Evolutionary conservation across 1,140 invertebrate genomes (phyloP), one percentile per base, ranked within the genome.

Genomic region (Neodiprion fabricii): DNA sequence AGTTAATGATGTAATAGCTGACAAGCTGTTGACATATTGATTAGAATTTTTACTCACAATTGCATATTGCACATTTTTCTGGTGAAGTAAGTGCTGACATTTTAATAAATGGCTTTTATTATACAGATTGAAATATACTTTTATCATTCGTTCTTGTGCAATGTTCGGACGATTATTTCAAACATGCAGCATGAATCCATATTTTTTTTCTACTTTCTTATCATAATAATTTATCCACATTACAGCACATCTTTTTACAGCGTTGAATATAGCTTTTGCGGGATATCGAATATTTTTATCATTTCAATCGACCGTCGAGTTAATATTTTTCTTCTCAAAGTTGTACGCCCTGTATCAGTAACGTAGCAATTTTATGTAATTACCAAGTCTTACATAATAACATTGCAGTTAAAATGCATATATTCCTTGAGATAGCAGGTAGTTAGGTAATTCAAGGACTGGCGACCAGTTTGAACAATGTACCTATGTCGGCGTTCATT

Each of bases 371-470:
- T 69, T 21, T 8, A 23, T 69, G 21, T 69, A 12, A 47, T 69
- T 23, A 69, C 67, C 40, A 47, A 21, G 40, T 23, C 67, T 69
- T 69, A 69, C 23, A 21, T 47, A 69, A 69, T 47, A 69, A 23
- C 67, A 14, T 23, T 47, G 67, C 67, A 23, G 17, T 47, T 69
- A 12, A 17, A 61, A 61, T 17, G n/a, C n/a, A 69, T 14, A 47
- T 47, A 69, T 65, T 14, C 61, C 40, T 14, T 69, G 7, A 23
- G 67, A 69, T 69, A 69, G 67, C 67, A 47, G 21, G 17, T 23
- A 11, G 67, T 69, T 69, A 69, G 67, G 67, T 69, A 69, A 69
- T 69, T 69, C 67, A 69, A 69, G 67, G 67, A 21, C 67, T 69
- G 23, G 3, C 21, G 40, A 14, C 40, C 14, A 69, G 67, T 69